Percentiles rank a stretch among this genome's conserved stretches.
Evolutionary conservation across 2,797 vertebrate genomes (phyloP).

Genomic region (Halcyon badia): DNA sequence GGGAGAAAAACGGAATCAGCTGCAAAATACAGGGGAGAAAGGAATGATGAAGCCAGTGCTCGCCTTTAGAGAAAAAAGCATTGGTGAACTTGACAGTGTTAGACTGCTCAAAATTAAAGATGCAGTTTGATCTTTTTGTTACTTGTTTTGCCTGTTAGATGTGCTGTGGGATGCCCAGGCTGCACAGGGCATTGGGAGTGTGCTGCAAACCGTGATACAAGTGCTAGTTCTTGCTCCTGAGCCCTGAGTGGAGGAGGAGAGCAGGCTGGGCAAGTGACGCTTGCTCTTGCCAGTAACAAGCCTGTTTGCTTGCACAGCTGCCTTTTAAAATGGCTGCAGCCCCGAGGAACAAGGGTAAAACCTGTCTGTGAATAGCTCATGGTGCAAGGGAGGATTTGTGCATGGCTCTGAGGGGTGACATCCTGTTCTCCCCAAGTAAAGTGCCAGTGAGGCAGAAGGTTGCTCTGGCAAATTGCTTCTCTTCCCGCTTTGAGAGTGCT

Average conservation of each 20-base stretch:
- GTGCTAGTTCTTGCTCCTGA: not conserved
- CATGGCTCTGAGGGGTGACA: not conserved
- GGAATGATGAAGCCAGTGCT: not conserved
- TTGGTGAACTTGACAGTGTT: not conserved
- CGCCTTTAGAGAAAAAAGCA: not conserved
- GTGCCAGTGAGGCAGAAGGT: rapidly evolving
- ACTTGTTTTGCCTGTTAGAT: not conserved
- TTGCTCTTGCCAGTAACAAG: not conserved
- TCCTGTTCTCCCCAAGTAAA: not conserved
- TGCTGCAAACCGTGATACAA: not conserved
- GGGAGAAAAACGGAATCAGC: not conserved
- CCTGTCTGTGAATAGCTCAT: not conserved
- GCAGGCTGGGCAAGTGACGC: constrained; percentile 1
- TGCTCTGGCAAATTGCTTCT: not conserved
- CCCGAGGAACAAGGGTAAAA: not conserved
- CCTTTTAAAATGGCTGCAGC: not conserved
- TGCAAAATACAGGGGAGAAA: not conserved
- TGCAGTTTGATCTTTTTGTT: not conserved
- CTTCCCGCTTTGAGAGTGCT: not conserved
- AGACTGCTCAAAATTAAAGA: not conserved
- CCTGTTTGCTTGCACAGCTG: not conserved
- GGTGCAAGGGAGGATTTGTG: not conserved
- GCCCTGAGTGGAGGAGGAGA: not conserved
- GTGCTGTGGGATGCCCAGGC: not conserved
- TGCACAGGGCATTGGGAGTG: rapidly evolving